Percentiles rank a stretch among this genome's conserved stretches.
These are phyloP conservation scores for Brassicogethes aeneus DNA, from an alignment of 2,888 invertebrate species.

Conservation along the genomic window DNA sequence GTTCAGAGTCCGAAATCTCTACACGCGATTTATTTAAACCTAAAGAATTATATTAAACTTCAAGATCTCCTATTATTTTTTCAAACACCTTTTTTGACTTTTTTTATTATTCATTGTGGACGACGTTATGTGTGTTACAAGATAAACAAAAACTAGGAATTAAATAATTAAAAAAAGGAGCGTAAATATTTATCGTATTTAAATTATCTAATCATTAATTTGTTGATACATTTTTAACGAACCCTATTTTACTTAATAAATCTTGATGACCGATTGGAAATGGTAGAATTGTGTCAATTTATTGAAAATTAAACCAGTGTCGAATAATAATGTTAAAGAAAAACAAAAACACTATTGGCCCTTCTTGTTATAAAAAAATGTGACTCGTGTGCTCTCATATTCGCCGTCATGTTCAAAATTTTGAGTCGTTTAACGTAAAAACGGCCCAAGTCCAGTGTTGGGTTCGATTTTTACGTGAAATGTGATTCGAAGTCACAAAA, in stretches of 20 bases:
- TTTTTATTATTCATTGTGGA: not conserved
- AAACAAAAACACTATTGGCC: no score
- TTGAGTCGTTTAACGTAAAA: no score
- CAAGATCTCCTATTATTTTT: conserved; percentile 7
- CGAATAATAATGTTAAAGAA: not conserved
- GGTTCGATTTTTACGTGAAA: no score
- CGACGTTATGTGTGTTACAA: conserved; percentile 14
- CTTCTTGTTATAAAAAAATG: not conserved
- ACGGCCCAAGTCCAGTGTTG: no score
- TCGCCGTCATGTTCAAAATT: not conserved
- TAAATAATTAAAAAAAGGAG: no score
- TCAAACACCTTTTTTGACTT: not conserved
- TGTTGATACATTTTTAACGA: not conserved
- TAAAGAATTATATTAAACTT: not conserved
- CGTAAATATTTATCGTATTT: conserved; percentile 27
- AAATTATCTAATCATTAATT: conserved; percentile 4
- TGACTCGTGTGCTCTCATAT: not conserved
- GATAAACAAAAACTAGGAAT: conserved; percentile 12
- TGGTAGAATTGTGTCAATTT: not conserved
- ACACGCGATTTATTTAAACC: conserved; percentile 11
- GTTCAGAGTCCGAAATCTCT: conserved; percentile 24
- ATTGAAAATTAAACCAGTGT: not conserved
- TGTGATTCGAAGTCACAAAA: conserved; percentile 8
- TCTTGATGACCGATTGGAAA: not conserved
- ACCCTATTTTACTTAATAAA: not conserved